phyloP scores from a whole-genome alignment of 2,113 vertebrate genomes.

The Pogonocichla stellata region DNA sequence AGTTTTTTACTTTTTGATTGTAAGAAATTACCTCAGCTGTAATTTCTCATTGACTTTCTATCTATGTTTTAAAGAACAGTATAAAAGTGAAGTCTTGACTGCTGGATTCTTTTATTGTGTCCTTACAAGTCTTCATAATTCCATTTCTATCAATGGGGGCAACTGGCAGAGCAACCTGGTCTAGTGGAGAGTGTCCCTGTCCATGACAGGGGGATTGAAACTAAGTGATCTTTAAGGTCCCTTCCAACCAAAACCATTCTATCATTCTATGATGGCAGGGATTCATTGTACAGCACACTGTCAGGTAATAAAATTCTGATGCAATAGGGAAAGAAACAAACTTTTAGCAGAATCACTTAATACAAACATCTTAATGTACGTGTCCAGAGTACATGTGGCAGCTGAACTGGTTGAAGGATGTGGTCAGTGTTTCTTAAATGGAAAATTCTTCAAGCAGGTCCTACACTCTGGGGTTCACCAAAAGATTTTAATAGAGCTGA shows the following conservation, averaged over 20 bases:
- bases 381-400: not conserved
- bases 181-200: not conserved
- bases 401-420: not conserved
- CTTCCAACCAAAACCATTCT: not conserved
- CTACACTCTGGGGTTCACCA: not conserved
- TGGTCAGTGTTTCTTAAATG: not conserved
- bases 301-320: not conserved
- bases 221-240: not conserved
- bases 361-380: not conserved
- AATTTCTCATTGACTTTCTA: not conserved
- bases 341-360: not conserved
- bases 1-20: not conserved
- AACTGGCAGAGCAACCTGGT: not conserved
- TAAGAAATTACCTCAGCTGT: not conserved
- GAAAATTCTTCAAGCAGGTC: not conserved
- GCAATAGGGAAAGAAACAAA: not conserved
- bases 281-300: not conserved
- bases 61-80: not conserved
- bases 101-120: not conserved
- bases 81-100: not conserved
- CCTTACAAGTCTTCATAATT: not conserved
- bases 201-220: not conserved
- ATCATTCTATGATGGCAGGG: not conserved
- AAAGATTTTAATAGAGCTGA: not conserved
- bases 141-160: not conserved